Percentiles rank a stretch among this genome's conserved stretches.
phyloP scores from a whole-genome alignment of 2,113 vertebrate genomes.

The Hystrix brachyura region DNA sequence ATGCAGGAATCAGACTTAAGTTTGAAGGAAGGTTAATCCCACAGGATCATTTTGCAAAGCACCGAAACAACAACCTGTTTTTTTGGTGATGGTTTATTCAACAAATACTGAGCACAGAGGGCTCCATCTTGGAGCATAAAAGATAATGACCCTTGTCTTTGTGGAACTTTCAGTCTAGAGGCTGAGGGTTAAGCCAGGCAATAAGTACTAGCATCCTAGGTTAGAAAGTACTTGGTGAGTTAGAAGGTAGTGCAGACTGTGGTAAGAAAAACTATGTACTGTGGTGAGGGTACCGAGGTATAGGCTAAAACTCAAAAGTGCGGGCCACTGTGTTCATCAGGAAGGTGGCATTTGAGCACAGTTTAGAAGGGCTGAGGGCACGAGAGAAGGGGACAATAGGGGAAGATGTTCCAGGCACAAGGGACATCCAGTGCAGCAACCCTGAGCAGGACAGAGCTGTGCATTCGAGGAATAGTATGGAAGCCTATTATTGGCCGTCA shows the following conservation, averaged over 20 bases:
- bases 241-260: not conserved
- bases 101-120: not conserved
- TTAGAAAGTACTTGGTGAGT: not conserved
- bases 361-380: not conserved
- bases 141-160: not conserved
- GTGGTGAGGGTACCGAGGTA: no score
- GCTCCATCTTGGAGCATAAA: not conserved
- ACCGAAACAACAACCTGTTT: not conserved
- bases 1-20: not conserved
- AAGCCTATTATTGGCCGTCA: not conserved
- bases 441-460: not conserved
- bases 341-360: not conserved
- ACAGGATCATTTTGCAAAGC: not conserved
- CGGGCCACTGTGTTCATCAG: not conserved
- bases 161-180: not conserved
- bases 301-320: not conserved
- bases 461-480: no score
- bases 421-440: not conserved
- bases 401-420: not conserved
- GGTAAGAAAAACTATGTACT: not conserved
- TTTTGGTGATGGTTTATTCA: not conserved
- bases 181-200: not conserved
- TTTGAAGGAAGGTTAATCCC: not conserved
- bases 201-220: not conserved
- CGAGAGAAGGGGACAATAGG: not conserved